Evolutionary conservation across 2,113 vertebrate genomes (phyloP).

Genomic region (Melanerpes formicivorus): DNA sequence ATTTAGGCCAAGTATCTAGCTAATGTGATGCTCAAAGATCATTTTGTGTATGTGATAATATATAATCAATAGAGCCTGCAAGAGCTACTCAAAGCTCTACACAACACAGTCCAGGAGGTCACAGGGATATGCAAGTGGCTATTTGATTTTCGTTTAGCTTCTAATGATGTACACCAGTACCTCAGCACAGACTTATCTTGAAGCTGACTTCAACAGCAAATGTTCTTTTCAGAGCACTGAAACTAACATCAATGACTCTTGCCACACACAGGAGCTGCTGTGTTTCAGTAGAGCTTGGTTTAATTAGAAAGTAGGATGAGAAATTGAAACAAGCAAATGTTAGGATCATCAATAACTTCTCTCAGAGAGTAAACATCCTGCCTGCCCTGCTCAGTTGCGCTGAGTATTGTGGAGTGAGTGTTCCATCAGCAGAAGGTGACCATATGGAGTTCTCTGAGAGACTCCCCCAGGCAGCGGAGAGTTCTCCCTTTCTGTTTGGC

Average conservation of each 20-base stretch:
- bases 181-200: neutral
- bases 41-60: conserved; percentile 27
- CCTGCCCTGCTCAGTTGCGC: neutral
- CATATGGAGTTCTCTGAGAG: neutral
- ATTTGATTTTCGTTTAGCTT: conserved; percentile 33
- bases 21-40: conserved; percentile 42
- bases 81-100: neutral
- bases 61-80: conserved; percentile 13
- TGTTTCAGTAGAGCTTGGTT: neutral
- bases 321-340: neutral
- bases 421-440: neutral
- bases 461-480: neutral
- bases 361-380: fast-evolving
- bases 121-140: neutral
- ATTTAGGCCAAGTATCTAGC: conserved; percentile 18
- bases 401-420: neutral
- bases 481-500: neutral
- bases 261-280: neutral
- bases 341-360: neutral
- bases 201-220: conserved; percentile 7
- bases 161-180: conserved; percentile 28
- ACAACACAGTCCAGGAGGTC: neutral
- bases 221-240: neutral
- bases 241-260: neutral
- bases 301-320: neutral